Percentiles rank a stretch among this genome's conserved stretches.
These are phyloP conservation scores for Cyphomyrus discorhynchus DNA, from an alignment of 2,113 vertebrate species.

Conservation along the genomic window DNA sequence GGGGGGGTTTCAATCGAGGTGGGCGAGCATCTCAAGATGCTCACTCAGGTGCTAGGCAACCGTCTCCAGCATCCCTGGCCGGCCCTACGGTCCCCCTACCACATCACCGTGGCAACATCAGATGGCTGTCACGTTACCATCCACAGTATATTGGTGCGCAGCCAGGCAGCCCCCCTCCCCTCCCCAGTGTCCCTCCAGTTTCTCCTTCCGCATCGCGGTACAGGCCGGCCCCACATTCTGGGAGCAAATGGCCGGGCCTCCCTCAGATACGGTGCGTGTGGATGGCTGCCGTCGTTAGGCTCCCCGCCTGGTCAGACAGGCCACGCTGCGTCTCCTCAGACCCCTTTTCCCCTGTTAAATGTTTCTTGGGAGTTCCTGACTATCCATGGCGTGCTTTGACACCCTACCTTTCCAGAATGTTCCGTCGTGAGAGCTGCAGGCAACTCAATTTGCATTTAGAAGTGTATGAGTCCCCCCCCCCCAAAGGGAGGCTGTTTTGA, in stretches of 20 bases:
- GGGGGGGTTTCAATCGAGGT: background rate
- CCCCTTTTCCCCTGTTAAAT: background rate
- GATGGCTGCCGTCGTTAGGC: too few relatives aligned
- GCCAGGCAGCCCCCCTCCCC: background rate
- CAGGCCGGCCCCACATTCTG: background rate
- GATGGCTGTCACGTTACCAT: background rate
- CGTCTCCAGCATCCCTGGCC: conserved; percentile 12
- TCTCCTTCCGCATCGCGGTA: background rate
- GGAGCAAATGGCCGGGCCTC: too few relatives aligned
- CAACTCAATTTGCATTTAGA: background rate
- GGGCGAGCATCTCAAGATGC: background rate
- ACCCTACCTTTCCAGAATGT: background rate
- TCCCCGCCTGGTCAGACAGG: background rate
- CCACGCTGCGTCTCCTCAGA: background rate
- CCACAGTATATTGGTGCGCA: background rate
- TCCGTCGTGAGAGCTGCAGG: background rate
- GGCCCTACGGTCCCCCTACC: background rate
- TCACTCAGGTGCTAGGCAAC: conserved; percentile 42
- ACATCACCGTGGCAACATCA: background rate
- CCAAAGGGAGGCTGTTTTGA: too few relatives aligned
- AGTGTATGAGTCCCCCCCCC: background rate
- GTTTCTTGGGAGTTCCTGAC: background rate
- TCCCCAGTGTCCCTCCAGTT: background rate
- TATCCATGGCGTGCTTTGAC: background rate
- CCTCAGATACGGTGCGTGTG: background rate